Percentiles rank a stretch among this genome's conserved stretches.
These are phyloP conservation scores for Pontoporia blainvillei DNA, from an alignment of 2,113 vertebrate genomes.

Conservation along the genomic window DNA sequence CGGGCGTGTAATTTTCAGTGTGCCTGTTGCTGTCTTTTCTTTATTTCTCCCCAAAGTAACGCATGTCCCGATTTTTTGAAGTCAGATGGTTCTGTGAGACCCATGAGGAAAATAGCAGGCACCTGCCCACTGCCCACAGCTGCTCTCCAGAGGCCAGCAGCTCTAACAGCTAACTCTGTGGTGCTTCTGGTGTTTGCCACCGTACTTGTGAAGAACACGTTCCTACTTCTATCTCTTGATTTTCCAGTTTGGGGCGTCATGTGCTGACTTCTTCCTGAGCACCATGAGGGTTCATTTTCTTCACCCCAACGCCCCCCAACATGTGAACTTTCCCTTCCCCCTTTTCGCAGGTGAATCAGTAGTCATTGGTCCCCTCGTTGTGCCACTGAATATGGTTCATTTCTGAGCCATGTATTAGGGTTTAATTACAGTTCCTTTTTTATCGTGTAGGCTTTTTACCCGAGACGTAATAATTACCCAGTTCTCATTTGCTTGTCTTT, in stretches of 20 bases:
- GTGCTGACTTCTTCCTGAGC: not conserved
- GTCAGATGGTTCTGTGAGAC: not conserved
- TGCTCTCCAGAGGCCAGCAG: not conserved
- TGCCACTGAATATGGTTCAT: not conserved
- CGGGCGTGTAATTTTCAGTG: accelerated
- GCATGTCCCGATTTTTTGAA: not conserved
- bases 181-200: not conserved
- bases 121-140: accelerated
- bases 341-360: not conserved
- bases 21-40: not conserved
- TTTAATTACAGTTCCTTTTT: not conserved
- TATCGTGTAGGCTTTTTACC: not conserved
- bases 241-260: not conserved
- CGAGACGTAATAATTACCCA: not conserved
- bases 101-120: not conserved
- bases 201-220: not conserved
- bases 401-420: not conserved
- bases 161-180: not conserved
- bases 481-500: not conserved
- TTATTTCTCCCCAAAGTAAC: not conserved
- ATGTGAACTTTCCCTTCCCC: not conserved
- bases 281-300: not conserved
- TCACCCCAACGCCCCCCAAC: not conserved
- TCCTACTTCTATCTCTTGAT: not conserved
- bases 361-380: not conserved